phyloP scores from a whole-genome alignment of 2,113 vertebrate genomes.

The Brachyhypopomus gauderio region DNA sequence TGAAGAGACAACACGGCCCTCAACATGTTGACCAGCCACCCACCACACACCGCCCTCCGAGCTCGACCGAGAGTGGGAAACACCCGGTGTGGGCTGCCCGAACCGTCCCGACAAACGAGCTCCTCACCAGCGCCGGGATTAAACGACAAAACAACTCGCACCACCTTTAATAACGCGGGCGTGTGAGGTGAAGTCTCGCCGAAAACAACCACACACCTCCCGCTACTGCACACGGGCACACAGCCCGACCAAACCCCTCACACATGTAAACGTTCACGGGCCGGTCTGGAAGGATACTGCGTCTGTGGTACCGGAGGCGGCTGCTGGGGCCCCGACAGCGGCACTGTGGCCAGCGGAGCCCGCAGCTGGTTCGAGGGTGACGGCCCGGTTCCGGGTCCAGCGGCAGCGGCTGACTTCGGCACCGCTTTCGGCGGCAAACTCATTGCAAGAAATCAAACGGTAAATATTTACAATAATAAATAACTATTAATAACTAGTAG shows the following conservation, averaged over 20 bases:
- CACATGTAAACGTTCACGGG: no score
- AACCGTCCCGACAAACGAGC: background rate
- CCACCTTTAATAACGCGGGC: background rate
- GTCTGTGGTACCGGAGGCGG: constrained; percentile 79
- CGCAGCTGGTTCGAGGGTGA: constrained; percentile 77
- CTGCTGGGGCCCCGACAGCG: constrained; percentile 78
- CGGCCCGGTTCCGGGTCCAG: constrained; percentile 84
- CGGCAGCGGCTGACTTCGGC: constrained; percentile 85
- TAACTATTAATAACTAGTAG: constrained; percentile 50
- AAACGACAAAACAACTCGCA: background rate
- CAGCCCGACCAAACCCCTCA: no score
- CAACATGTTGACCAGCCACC: background rate
- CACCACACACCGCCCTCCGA: background rate
- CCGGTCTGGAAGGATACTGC: constrained; percentile 85
- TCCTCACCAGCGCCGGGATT: no score
- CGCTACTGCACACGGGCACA: constrained; percentile 9
- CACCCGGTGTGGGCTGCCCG: background rate
- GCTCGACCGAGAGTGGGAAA: background rate
- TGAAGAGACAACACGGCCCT: constrained; percentile 9
- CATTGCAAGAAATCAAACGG: constrained; percentile 79
- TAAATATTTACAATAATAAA: constrained; percentile 72
- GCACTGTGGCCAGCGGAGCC: constrained; percentile 73
- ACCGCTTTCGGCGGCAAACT: constrained; percentile 93
- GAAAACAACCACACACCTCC: constrained; percentile 36
- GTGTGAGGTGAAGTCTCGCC: background rate